Evolutionary conservation across 1,140 invertebrate species (phyloP).

Genomic region (Drosophila mayri): DNA sequence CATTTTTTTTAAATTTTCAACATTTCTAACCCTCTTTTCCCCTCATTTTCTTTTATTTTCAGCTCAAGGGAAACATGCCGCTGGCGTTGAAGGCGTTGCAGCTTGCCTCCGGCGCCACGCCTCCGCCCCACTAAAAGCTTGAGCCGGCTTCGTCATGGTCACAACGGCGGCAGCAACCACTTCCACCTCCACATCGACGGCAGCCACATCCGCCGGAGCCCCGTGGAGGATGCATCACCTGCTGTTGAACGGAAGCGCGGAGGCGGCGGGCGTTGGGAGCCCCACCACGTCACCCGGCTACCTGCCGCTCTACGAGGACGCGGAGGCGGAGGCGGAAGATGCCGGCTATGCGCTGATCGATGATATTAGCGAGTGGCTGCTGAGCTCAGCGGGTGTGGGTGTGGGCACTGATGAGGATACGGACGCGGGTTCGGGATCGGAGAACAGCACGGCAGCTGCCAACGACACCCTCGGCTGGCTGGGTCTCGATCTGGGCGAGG

Average conservation of each 20-base stretch:
- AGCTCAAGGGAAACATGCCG: slow-evolving; percentile 59
- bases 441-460: slow-evolving; percentile 19
- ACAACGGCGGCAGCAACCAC: slow-evolving; percentile 10
- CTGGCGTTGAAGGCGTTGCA: slow-evolving; percentile 38
- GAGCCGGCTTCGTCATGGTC: slow-evolving; percentile 15
- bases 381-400: slow-evolving; percentile 43
- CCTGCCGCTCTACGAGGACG: slow-evolving; percentile 66
- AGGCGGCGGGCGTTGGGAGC: slow-evolving; percentile 8
- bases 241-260: slow-evolving; percentile 26
- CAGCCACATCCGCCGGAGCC: slow-evolving; percentile 38
- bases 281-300: slow-evolving; percentile 55
- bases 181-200: slow-evolving; percentile 4
- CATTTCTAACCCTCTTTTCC: background rate
- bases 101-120: slow-evolving; percentile 44
- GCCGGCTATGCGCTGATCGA: slow-evolving; percentile 71
- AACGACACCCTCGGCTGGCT: slow-evolving; percentile 70
- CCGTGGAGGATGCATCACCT: slow-evolving; percentile 39
- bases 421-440: slow-evolving; percentile 11
- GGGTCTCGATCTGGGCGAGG: slow-evolving; percentile 53
- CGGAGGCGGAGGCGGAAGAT: slow-evolving; percentile 44
- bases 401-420: background rate
- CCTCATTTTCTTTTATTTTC: background rate
- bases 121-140: slow-evolving; percentile 45
- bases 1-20: background rate
- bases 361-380: slow-evolving; percentile 73